phyloP scores from a whole-genome alignment of 2,797 vertebrate genomes.

The Microhierax caerulescens region DNA sequence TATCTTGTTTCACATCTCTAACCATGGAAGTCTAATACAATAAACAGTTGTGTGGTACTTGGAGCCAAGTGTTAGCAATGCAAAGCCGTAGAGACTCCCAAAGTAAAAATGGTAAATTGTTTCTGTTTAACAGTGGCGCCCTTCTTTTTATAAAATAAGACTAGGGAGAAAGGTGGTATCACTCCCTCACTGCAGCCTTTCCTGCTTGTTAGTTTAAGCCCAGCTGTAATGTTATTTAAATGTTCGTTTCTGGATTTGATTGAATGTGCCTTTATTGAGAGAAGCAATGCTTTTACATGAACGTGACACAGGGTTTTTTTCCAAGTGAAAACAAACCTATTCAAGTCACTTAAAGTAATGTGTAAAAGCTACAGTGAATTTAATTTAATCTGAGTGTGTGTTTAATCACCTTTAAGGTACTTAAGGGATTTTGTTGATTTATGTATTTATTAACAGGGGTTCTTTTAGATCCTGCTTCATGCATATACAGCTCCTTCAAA shows the following conservation, averaged over 20 bases:
- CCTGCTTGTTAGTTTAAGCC: constrained; percentile 33
- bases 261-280: constrained; percentile 47
- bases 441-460: constrained; percentile 13
- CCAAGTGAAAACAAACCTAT: constrained; percentile 19
- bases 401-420: constrained; percentile 50
- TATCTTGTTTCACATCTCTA: neutral
- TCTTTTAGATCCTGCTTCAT: constrained; percentile 4
- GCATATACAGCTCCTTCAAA: neutral
- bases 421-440: constrained; percentile 41
- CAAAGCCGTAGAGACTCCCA: neutral
- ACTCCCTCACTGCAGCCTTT: neutral
- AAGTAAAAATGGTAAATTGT: neutral
- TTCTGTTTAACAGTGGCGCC: neutral
- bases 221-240: constrained; percentile 17
- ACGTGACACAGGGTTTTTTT: neutral
- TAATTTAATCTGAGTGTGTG: constrained; percentile 28
- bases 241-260: constrained; percentile 20
- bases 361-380: constrained; percentile 26
- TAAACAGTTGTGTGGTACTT: neutral
- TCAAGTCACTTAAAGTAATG: neutral
- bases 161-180: neutral
- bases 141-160: neutral
- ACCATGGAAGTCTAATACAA: neutral
- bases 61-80: neutral
- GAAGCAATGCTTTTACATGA: neutral